Evolutionary conservation across 2,113 vertebrate species (phyloP), one percentile per base, ranked within the genome.

Genomic region (Crotalus horridus): DNA sequence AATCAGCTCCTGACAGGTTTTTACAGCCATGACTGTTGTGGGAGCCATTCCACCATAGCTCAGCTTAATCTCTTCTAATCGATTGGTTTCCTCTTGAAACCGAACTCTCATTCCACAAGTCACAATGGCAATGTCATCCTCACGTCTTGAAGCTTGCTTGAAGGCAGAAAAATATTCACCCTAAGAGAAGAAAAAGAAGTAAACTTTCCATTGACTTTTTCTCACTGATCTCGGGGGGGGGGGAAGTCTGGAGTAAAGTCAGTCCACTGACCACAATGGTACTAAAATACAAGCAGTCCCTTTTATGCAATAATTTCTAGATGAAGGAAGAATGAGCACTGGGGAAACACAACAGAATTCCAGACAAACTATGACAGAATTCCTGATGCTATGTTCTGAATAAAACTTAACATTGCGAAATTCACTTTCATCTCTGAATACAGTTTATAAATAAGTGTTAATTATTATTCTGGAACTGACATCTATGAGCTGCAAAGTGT

Each of bases 71-170:
- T 98, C 97, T 94, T 98, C 91, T 1, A 99, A 98, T 0, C 88
- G 81, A 1, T 56, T 91, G 0, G 97, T 98, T 8, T 96, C 97
- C 0, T 98, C 96, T 5, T 96, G 87, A 94, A 99, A 99, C 0
- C 97, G 94, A 55, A 99, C 98, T 88, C 98, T 98, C 99, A 99
- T 98, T 5, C 98, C 99, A 0, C 98, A 97, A 3, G 98, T 99
- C 87, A 99, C 99, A 26, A 98, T 98, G 89, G 99, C 98, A 93
- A 99, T 99, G 96, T 99, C 99, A 64, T 99, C 99, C 95, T 99
- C 99, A 13, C 98, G 97, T 3, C 99, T 98, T 15, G 98, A 98
- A 7, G 99, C 98, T 94, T 99, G 99, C 95, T 99, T 99, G 96
- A 98, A 99, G 53, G 99, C 98, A 54, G 98, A 99, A 93, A 99